Conservation (phyloP, 2,797 vertebrate species). For the Poecilia wingei region DNA sequence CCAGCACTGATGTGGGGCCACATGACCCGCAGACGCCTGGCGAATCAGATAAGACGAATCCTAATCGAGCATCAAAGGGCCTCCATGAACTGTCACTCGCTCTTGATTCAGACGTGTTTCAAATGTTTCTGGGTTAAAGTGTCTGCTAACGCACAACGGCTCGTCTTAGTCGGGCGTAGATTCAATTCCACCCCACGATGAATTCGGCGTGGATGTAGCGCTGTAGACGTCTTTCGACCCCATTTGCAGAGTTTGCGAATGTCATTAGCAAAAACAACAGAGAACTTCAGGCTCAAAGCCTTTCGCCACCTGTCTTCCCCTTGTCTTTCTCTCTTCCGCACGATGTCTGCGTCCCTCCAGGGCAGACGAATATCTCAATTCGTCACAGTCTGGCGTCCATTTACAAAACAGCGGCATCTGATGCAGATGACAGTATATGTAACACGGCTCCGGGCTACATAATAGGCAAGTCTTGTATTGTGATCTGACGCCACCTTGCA, state of each 20-base stretch:
- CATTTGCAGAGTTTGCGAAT: conserved; percentile 44
- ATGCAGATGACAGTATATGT: conserved; percentile 35
- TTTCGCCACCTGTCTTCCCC: conserved; percentile 23
- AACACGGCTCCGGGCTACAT: conserved; percentile 32
- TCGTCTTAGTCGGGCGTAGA: conserved; percentile 37
- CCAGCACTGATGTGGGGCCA: neutral
- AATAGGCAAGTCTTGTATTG: conserved; percentile 12
- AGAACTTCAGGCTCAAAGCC: conserved; percentile 32
- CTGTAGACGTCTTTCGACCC: conserved; percentile 41
- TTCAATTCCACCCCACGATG: conserved; percentile 19
- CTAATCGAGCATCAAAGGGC: neutral
- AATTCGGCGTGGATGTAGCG: conserved; percentile 41
- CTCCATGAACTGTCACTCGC: conserved; percentile 45
- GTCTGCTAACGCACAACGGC: conserved; percentile 60
- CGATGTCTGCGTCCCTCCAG: conserved; percentile 32
- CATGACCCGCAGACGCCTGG: neutral
- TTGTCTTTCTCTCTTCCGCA: conserved; percentile 15
- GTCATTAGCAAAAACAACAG: conserved; percentile 57
- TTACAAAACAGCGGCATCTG: conserved; percentile 26
- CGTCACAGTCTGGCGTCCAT: conserved; percentile 19
- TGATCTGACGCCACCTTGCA: conserved; percentile 27
- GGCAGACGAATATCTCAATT: conserved; percentile 28
- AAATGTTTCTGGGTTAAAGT: conserved; percentile 19
- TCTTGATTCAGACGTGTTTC: conserved; percentile 27
- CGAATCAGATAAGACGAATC: neutral